These are phyloP conservation scores for Brachionus plicatilis DNA, from an alignment of 1,140 invertebrate genomes.

Conservation along the genomic window DNA sequence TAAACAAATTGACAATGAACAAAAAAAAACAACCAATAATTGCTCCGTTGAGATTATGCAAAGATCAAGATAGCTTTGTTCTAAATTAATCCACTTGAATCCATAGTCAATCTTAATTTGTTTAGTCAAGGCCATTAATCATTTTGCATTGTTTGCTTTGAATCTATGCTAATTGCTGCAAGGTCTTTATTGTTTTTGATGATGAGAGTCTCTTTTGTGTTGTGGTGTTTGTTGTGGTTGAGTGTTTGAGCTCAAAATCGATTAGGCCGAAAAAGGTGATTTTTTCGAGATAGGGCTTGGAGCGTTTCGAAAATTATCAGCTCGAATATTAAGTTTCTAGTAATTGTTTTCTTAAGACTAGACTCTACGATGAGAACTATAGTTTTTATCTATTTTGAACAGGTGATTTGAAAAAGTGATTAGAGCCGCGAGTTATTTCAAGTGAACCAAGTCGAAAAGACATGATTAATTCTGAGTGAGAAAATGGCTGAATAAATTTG, in stretches of 20 bases:
- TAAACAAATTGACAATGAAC: background rate
- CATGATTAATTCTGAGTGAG: background rate
- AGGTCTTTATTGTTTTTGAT: background rate
- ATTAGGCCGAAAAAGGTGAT: constrained; percentile 6
- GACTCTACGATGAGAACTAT: background rate
- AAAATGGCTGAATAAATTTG: background rate
- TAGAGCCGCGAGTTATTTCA: background rate
- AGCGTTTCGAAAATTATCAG: background rate
- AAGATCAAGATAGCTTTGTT: background rate
- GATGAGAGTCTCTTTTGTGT: background rate
- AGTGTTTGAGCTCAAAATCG: background rate
- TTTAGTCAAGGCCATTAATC: background rate
- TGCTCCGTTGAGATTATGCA: background rate
- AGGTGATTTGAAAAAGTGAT: background rate
- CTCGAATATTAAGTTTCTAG: background rate
- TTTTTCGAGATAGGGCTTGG: background rate
- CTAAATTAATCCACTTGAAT: background rate
- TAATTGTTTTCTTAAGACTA: constrained; percentile 17
- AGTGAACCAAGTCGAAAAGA: background rate
- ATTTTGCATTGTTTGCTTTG: background rate
- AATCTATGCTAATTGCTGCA: constrained; percentile 9
- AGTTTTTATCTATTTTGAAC: background rate
- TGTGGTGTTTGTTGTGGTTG: background rate
- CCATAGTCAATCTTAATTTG: background rate
- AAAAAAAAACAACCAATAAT: background rate